Evolutionary conservation across 2,888 invertebrate species (phyloP).

Genomic region (Drosophila falleni): DNA sequence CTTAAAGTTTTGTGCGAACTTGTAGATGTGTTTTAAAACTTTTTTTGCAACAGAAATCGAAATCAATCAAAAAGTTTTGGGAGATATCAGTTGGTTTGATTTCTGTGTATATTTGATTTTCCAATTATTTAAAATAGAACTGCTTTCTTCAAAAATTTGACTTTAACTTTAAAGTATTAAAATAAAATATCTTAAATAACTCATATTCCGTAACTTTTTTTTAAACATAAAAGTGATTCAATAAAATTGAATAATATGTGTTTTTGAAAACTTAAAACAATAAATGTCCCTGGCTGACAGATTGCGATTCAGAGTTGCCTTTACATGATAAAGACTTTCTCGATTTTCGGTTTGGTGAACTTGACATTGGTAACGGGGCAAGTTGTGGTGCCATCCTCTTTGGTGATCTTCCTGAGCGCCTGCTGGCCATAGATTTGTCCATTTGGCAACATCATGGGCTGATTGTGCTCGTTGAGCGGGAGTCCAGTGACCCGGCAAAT

Average conservation of each 20-base stretch:
- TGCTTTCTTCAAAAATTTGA: too few species aligned
- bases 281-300: neutral
- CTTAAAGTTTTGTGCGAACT: too few species aligned
- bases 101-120: too few species aligned
- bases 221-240: too few species aligned
- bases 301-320: slow-evolving; percentile 21
- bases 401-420: slow-evolving; percentile 96
- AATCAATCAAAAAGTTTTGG: too few species aligned
- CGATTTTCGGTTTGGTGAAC: slow-evolving; percentile 95
- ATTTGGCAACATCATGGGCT: slow-evolving; percentile 99
- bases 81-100: too few species aligned
- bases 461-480: slow-evolving; percentile 98
- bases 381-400: slow-evolving; percentile 95
- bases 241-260: neutral
- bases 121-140: too few species aligned
- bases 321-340: slow-evolving; percentile 99
- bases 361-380: slow-evolving; percentile 98
- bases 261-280: neutral
- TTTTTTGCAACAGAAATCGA: too few species aligned
- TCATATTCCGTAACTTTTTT: too few species aligned
- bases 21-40: too few species aligned
- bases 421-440: slow-evolving; percentile 98
- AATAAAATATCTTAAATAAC: too few species aligned
- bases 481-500: slow-evolving; percentile 96
- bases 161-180: too few species aligned